Conservation (phyloP, 2,797 vertebrate genomes). For the Atherinosoma microstoma region DNA sequence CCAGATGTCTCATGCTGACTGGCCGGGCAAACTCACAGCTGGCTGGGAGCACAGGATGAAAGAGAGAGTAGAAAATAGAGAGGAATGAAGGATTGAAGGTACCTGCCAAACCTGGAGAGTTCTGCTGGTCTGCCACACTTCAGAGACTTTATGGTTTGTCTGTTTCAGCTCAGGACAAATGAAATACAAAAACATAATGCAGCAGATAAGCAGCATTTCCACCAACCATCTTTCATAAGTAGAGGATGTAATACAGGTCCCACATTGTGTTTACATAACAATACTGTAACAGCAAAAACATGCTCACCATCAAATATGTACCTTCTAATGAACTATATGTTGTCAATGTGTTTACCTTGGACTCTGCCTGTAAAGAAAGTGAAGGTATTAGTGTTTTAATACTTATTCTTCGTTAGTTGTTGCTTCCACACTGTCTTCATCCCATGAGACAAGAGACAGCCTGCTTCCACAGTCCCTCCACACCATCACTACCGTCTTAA, state of each 20-base stretch:
- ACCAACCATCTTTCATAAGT: slow-evolving; percentile 29
- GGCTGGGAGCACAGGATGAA: slow-evolving; percentile 42
- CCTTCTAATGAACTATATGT: background rate
- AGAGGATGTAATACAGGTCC: slow-evolving; percentile 4
- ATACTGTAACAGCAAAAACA: slow-evolving; percentile 13
- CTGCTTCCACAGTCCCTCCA: slow-evolving; percentile 47
- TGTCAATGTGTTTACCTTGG: slow-evolving; percentile 11
- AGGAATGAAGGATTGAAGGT: slow-evolving; percentile 19
- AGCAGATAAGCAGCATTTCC: slow-evolving; percentile 17
- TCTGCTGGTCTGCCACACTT: slow-evolving; percentile 36
- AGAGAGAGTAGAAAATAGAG: slow-evolving; percentile 20
- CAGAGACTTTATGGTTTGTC: slow-evolving; percentile 25
- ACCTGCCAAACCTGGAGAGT: slow-evolving; percentile 51
- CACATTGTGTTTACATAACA: background rate
- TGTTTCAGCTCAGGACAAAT: slow-evolving; percentile 26
- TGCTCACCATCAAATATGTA: background rate
- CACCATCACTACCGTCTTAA: slow-evolving; percentile 46
- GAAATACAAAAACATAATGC: slow-evolving; percentile 23
- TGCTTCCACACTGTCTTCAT: slow-evolving; percentile 47
- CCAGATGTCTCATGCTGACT: slow-evolving; percentile 81
- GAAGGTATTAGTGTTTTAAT: slow-evolving; percentile 5
- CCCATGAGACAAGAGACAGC: slow-evolving; percentile 44
- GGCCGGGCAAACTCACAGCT: slow-evolving; percentile 69
- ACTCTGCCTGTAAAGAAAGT: slow-evolving; percentile 3
- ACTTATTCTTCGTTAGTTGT: slow-evolving; percentile 38